These are phyloP conservation scores for Acomys russatus DNA, from an alignment of 2,797 vertebrate species.

Conservation along the genomic window DNA sequence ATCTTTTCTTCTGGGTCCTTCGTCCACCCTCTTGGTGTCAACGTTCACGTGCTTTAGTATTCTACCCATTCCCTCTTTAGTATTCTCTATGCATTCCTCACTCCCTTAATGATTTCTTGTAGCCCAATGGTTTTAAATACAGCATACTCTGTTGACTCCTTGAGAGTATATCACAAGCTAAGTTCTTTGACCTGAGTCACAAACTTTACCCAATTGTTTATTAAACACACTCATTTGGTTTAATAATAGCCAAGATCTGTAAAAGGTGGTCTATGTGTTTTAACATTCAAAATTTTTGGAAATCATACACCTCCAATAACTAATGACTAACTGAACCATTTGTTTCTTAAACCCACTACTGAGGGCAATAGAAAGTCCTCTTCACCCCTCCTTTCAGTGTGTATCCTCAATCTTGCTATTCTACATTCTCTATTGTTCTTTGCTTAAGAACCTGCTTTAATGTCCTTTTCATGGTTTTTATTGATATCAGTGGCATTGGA, in stretches of 20 bases:
- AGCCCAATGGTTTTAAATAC: neutral
- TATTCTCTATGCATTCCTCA: neutral
- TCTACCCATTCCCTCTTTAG: neutral
- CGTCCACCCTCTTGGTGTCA: neutral
- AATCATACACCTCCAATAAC: neutral
- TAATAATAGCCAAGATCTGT: neutral
- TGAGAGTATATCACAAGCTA: neutral
- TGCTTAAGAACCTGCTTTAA: neutral
- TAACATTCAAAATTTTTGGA: neutral
- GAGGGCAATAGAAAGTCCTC: neutral
- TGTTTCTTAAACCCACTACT: neutral
- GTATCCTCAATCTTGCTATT: neutral
- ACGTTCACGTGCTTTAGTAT: neutral
- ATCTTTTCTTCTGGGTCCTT: neutral
- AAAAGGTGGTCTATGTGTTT: neutral
- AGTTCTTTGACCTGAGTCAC: neutral
- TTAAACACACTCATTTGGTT: neutral
- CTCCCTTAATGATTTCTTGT: neutral
- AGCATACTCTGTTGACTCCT: neutral
- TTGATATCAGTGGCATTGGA: neutral
- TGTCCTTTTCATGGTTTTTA: too few species aligned
- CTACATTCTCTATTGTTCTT: neutral
- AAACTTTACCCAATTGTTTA: neutral
- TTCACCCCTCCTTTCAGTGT: neutral
- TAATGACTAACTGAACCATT: neutral